Conservation (phyloP, 2,113 vertebrate species). For the Podilymbus podiceps region DNA sequence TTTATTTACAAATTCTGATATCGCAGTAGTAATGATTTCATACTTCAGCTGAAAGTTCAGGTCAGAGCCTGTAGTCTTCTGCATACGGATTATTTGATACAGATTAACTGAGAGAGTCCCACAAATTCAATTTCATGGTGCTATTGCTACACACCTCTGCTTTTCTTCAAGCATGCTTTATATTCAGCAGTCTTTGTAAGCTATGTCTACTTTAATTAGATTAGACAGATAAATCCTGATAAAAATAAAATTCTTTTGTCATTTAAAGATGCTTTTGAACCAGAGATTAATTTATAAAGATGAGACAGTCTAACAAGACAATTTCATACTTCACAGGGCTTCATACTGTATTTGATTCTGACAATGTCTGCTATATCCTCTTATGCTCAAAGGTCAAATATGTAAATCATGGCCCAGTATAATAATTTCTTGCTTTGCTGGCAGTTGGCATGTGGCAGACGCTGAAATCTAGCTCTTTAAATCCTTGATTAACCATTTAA, state of each 20-base stretch:
- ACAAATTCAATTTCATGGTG: not conserved
- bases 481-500: not conserved
- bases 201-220: conserved; percentile 3
- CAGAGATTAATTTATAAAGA: conserved; percentile 15
- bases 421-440: not conserved
- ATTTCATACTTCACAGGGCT: not conserved
- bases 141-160: not conserved
- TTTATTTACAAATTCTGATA: not conserved
- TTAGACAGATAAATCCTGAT: not conserved
- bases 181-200: not conserved
- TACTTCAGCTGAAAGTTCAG: not conserved
- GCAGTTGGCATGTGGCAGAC: conserved; percentile 1
- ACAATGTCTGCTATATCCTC: not conserved
- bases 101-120: not conserved
- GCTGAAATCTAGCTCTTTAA: conserved; percentile 41
- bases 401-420: not conserved
- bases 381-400: conserved; percentile 1
- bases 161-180: not conserved
- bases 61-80: not conserved
- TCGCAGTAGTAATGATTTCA: not conserved
- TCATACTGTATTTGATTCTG: not conserved
- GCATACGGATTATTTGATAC: not conserved
- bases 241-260: not conserved
- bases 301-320: not conserved
- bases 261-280: not conserved